phyloP scores from a whole-genome alignment of 1,140 invertebrate species.

The Aphaenogaster ashmeadi region DNA sequence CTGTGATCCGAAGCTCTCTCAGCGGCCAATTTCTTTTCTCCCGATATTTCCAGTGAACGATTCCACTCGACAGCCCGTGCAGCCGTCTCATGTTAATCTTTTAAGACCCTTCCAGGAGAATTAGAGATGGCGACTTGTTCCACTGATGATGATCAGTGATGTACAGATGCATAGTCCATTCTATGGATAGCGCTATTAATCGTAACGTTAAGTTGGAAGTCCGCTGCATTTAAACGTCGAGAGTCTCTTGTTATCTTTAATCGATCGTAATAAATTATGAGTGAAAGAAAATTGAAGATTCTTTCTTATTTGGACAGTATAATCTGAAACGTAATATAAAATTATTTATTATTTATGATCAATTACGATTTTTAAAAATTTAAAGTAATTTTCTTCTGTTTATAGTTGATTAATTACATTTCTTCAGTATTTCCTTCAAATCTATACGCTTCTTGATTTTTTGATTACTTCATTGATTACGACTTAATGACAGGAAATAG shows the following conservation, averaged over 20 bases:
- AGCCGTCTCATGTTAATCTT: conserved; percentile 22
- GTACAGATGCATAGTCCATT: conserved; percentile 25
- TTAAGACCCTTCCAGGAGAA: conserved; percentile 6
- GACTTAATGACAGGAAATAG: conserved; percentile 28
- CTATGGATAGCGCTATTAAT: conserved; percentile 42
- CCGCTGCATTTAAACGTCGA: conserved; percentile 4
- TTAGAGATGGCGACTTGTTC: conserved; percentile 46
- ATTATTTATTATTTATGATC: neutral
- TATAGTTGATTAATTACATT: neutral
- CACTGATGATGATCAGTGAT: conserved; percentile 34
- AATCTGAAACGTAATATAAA: conserved; percentile 3
- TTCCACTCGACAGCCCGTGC: neutral
- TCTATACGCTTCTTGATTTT: neutral
- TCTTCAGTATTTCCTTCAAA: neutral
- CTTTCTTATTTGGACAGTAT: neutral
- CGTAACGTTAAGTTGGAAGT: conserved; percentile 33
- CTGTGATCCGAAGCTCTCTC: conserved; percentile 3
- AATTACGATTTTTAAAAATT: neutral
- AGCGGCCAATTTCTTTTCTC: conserved; percentile 48
- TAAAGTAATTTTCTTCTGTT: neutral
- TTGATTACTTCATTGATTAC: conserved; percentile 9
- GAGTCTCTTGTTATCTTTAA: conserved; percentile 42
- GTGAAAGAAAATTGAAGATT: neutral
- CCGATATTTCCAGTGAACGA: conserved; percentile 27
- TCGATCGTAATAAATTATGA: conserved; percentile 28